These are phyloP conservation scores for Chromoteleia sp. DNA, from an alignment of 2,888 invertebrate genomes.

Conservation along the genomic window DNA sequence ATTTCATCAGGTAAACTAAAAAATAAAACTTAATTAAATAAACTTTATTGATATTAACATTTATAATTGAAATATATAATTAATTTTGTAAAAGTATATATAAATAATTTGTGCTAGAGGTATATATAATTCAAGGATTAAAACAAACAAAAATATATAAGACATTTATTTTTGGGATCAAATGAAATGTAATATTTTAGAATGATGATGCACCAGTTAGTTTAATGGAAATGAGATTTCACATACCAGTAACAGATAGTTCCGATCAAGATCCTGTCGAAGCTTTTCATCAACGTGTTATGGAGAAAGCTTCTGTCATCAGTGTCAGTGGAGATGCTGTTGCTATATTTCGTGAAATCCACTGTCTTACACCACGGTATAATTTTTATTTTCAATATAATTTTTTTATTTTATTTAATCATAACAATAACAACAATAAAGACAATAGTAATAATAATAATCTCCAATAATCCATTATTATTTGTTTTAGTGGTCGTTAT, in stretches of 20 bases:
- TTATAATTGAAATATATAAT: too few relatives aligned
- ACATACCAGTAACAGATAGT: conserved; percentile 96
- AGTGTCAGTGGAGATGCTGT: conserved; percentile 99
- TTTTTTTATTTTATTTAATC: neutral
- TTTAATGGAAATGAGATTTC: conserved; percentile 98
- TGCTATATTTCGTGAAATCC: conserved; percentile 97
- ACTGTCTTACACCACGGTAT: conserved; percentile 98
- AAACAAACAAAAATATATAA: too few relatives aligned
- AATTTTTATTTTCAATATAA: conserved; percentile 16
- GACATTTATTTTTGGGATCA: too few relatives aligned
- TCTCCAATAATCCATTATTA: neutral
- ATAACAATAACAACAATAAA: neutral
- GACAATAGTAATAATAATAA: neutral
- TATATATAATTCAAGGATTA: too few relatives aligned
- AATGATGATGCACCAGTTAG: conserved; percentile 99
- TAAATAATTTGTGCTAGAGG: too few relatives aligned
- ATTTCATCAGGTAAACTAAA: conserved; percentile 93
- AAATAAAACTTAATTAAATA: too few relatives aligned
- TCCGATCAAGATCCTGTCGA: conserved; percentile 97
- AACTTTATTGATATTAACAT: too few relatives aligned
- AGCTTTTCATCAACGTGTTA: conserved; percentile 98
- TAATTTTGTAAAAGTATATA: too few relatives aligned
- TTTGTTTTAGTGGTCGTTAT: conserved; percentile 94
- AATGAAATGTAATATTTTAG: conserved; percentile 86
- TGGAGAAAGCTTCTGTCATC: conserved; percentile 98